phyloP scores from a whole-genome alignment of 2,888 invertebrate genomes.

The Megamerina dolium region DNA sequence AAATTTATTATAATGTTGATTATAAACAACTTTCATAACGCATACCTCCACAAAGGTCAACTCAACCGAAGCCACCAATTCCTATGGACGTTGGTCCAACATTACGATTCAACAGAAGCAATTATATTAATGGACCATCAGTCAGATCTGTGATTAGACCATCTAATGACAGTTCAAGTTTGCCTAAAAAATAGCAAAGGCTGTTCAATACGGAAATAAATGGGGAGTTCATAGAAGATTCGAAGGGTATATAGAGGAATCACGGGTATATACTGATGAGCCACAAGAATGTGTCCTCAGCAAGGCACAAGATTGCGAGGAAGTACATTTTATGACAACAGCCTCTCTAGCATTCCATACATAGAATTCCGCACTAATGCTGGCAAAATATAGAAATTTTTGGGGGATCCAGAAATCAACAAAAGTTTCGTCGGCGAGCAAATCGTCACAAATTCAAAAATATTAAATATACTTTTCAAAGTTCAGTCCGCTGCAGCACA shows the following conservation, averaged over 20 bases:
- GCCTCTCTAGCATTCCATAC: constrained; percentile 11
- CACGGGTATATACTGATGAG: too few relatives aligned
- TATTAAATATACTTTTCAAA: constrained; percentile 2
- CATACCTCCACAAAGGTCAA: neutral
- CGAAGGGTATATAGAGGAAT: too few relatives aligned
- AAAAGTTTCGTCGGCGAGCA: neutral
- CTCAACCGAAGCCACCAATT: neutral
- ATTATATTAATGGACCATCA: neutral
- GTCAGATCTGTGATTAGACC: neutral
- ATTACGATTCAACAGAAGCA: neutral
- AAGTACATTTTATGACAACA: constrained; percentile 12
- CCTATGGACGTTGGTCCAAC: neutral
- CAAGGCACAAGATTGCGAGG: neutral
- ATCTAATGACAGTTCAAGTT: neutral
- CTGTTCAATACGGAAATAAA: constrained; percentile 2
- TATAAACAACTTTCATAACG: neutral
- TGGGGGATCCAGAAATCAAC: constrained; percentile 6
- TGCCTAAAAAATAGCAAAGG: constrained; percentile 5
- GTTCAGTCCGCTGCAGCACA: constrained; percentile 2
- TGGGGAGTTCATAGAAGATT: neutral
- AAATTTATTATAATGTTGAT: neutral
- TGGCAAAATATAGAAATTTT: constrained; percentile 6
- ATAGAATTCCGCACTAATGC: constrained; percentile 1
- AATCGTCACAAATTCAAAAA: constrained; percentile 1
- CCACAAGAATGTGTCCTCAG: too few relatives aligned